phyloP scores from a whole-genome alignment of 2,888 invertebrate genomes.

The Steinernema scapterisci region DNA sequence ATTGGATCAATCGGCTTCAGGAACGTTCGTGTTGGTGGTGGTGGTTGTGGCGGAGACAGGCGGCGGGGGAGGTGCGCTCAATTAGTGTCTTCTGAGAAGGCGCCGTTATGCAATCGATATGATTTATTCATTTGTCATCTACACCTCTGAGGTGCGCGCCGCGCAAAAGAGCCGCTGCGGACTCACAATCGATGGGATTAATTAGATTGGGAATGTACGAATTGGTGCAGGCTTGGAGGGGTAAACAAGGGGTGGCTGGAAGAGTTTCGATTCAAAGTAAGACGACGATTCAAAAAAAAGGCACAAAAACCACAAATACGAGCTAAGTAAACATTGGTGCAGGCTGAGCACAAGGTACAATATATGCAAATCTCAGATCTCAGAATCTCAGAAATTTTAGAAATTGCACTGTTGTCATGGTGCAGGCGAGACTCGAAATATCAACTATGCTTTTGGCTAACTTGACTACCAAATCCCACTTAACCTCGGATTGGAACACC shows the following conservation, averaged over 20 bases:
- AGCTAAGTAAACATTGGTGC: no score
- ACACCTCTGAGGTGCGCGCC: neutral
- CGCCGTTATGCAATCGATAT: constrained; percentile 25
- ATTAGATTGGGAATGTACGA: constrained; percentile 15
- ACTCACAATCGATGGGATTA: constrained; percentile 26
- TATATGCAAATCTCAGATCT: no score
- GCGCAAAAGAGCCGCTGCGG: neutral
- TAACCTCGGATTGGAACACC: neutral
- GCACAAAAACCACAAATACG: no score
- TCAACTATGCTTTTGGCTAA: no score
- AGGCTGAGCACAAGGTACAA: no score
- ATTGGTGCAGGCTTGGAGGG: neutral
- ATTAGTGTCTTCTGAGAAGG: no score
- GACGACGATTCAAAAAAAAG: no score
- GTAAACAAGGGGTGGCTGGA: neutral
- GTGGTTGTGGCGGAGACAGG: no score
- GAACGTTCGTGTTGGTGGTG: no score
- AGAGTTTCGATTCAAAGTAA: neutral
- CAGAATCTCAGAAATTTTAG: no score
- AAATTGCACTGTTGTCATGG: no score
- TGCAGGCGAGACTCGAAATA: no score
- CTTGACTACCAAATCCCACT: neutral
- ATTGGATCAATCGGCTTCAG: constrained; percentile 12
- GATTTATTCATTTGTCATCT: constrained; percentile 32
- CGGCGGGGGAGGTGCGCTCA: neutral